Evolutionary conservation across 2,797 vertebrate genomes (phyloP), one percentile per base, ranked within the genome.

Genomic region (Aselliscus stoliczkanus): DNA sequence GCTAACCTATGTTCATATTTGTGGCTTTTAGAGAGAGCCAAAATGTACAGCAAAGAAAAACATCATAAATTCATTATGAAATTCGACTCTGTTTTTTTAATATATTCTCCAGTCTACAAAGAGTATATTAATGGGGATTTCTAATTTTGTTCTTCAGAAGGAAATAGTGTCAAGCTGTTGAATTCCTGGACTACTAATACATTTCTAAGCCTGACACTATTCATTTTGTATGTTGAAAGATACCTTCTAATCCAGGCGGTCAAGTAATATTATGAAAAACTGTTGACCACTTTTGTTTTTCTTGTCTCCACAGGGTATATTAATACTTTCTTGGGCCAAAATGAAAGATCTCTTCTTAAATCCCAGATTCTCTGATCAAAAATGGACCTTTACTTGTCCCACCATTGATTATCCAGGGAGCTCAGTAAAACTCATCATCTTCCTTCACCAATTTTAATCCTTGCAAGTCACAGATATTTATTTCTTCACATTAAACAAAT

Each of bases 11-110:
- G 42, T 86, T 88, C 88, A 90, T 77, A 64, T 96, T 56, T 88
- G 90, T 88, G 88, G 76, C 88, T 96, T 95, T 94, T 47, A 44
- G 44, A 85, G 58, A 62, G 58, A 94, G 84, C 92, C 84, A 96
- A 72, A 92, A 87, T 62, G 81, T 69, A 96, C 17, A 64, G 92
- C 54, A 87, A 94, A 92, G 90, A n/a, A 95, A 96, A 97, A 90
- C 60, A 94, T 60, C 86, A 93, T 93, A 96, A 96, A 96, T 97
- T 92, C 81, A 93, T 58, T 69, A 42, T 3, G 67, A 96, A 97
- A 95, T 77, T 92, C 84, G 93, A 85, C 44, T 42, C 60, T 56
- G 4, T 42, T 3, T 67, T 67, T 85, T 56, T 86, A 76, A 81
- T 70, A 58, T 93, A 92, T 80, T 60, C 50, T 72, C 80, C 67